Evolutionary conservation across 2,797 vertebrate species (phyloP).

Genomic region (Brachymystax lenok): DNA sequence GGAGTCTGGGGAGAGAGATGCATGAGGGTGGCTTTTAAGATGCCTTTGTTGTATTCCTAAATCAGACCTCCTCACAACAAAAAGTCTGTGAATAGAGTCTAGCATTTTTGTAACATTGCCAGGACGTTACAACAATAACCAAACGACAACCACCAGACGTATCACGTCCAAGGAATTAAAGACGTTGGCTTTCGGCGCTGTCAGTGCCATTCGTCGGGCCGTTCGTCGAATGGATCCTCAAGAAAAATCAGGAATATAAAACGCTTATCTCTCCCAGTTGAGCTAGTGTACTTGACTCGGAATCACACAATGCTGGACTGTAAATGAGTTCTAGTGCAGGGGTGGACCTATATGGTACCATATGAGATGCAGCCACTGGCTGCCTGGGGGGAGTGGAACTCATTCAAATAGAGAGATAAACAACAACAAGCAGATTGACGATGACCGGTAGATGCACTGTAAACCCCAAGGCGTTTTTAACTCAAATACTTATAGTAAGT

Average conservation of each 20-base stretch:
- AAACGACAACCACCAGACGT: background rate
- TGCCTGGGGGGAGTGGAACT: too few relatives aligned
- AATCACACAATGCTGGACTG: background rate
- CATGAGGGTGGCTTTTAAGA: slow-evolving; percentile 11
- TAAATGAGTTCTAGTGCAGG: background rate
- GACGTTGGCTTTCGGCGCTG: background rate
- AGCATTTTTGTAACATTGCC: background rate
- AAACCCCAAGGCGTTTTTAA: too few relatives aligned
- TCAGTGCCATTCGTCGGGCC: background rate
- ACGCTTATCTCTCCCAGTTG: background rate
- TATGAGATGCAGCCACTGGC: too few relatives aligned
- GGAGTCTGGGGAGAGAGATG: background rate
- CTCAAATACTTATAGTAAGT: too few relatives aligned
- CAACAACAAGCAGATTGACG: too few relatives aligned
- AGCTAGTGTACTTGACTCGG: slow-evolving; percentile 2
- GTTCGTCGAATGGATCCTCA: slow-evolving; percentile 12
- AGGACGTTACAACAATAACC: background rate
- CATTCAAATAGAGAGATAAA: too few relatives aligned
- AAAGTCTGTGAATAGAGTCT: background rate
- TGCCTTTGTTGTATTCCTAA: slow-evolving; percentile 12
- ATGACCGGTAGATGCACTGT: too few relatives aligned
- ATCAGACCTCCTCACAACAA: slow-evolving; percentile 6
- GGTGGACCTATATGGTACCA: too few relatives aligned
- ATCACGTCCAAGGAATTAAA: background rate
- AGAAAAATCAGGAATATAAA: slow-evolving; percentile 26